Evolutionary conservation across 2,888 invertebrate species (phyloP).

Genomic region (Rugalucina vietnamica): DNA sequence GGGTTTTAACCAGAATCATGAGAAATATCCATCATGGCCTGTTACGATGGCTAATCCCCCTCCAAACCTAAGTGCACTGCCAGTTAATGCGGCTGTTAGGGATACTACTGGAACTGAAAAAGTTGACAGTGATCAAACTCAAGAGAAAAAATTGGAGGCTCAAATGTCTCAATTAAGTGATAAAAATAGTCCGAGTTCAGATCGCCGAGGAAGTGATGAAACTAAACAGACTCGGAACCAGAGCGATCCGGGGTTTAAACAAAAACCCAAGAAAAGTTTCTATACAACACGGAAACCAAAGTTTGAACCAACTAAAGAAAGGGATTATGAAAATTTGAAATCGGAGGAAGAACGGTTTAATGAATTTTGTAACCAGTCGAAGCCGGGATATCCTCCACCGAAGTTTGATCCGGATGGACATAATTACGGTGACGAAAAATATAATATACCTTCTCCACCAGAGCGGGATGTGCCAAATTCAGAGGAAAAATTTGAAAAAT

Average conservation of each 20-base stretch:
- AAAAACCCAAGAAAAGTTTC: conserved; percentile 60
- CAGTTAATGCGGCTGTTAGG: conserved; percentile 84
- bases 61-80: conserved; percentile 83
- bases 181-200: conserved; percentile 81
- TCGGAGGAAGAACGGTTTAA: conserved; percentile 65
- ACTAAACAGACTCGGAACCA: conserved; percentile 67
- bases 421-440: conserved; percentile 87
- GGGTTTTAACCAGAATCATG: conserved; percentile 88
- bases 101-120: conserved; percentile 19
- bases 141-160: conserved; percentile 86
- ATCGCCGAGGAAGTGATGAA: conserved; percentile 70
- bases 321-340: conserved; percentile 56
- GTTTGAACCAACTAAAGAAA: conserved; percentile 32
- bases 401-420: conserved; percentile 88
- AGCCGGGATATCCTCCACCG: conserved; percentile 79
- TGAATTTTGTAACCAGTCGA: conserved; percentile 72
- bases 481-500: conserved; percentile 56
- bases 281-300: conserved; percentile 55
- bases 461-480: conserved; percentile 86
- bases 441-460: conserved; percentile 89
- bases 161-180: conserved; percentile 86
- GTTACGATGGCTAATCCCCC: conserved; percentile 87
- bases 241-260: conserved; percentile 78
- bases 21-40: conserved; percentile 91
- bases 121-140: conserved; percentile 83